These are phyloP conservation scores for Harpagoxenus sublaevis DNA, from an alignment of 2,888 invertebrate genomes.

Conservation along the genomic window DNA sequence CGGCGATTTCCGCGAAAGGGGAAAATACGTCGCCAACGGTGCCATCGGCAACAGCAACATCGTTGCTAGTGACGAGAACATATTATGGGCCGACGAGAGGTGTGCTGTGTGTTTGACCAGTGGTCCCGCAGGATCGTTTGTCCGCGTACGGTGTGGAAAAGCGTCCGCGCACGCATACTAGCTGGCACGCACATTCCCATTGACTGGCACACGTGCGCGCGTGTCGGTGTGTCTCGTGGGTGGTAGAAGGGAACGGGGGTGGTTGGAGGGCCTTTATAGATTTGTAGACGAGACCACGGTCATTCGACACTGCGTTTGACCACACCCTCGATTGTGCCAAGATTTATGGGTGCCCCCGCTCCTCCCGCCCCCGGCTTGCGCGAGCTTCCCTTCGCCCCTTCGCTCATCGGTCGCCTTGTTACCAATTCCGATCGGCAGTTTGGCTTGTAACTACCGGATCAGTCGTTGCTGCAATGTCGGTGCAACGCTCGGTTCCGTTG, in stretches of 20 bases:
- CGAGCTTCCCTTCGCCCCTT: constrained; percentile 54
- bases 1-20: constrained; percentile 77
- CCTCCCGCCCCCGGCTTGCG: constrained; percentile 56
- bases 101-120: constrained; percentile 80
- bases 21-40: constrained; percentile 68
- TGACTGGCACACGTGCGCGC: constrained; percentile 49
- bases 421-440: constrained; percentile 82
- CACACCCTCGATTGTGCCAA: constrained; percentile 85
- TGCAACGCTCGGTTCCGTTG: constrained; percentile 35
- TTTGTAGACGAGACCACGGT: constrained; percentile 81
- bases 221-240: constrained; percentile 50
- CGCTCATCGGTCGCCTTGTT: constrained; percentile 75
- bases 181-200: constrained; percentile 45
- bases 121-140: constrained; percentile 78
- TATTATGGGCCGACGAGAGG: constrained; percentile 78
- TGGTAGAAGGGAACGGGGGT: constrained; percentile 56
- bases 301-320: constrained; percentile 84
- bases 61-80: constrained; percentile 83
- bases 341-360: constrained; percentile 81
- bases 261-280: constrained; percentile 78
- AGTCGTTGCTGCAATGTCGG: constrained; percentile 59
- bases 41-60: constrained; percentile 71
- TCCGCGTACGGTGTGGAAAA: constrained; percentile 68
- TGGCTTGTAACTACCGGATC: constrained; percentile 80
- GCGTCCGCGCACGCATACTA: constrained; percentile 59